phyloP scores from a whole-genome alignment of 2,888 invertebrate species.

The Lasioglossum marginatum region DNA sequence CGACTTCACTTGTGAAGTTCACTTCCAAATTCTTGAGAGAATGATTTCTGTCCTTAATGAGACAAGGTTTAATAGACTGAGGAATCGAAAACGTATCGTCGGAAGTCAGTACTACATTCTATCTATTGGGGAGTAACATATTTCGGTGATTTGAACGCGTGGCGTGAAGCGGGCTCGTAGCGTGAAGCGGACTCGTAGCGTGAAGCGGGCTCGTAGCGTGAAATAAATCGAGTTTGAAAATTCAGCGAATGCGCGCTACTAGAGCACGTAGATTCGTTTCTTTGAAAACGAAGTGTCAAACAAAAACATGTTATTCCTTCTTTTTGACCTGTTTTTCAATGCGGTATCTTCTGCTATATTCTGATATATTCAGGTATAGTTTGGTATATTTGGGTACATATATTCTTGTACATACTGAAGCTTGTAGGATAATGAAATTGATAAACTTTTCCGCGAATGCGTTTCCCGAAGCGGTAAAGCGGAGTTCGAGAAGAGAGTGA shows the following conservation, averaged over 20 bases:
- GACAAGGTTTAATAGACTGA: neutral
- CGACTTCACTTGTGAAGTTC: no score
- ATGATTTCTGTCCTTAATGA: no score
- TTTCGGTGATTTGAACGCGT: constrained; percentile 1
- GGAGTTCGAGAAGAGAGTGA: neutral
- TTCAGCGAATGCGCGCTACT: neutral
- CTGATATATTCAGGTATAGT: no score
- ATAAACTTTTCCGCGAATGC: no score
- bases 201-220: neutral
- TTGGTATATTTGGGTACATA: no score
- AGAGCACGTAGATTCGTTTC: neutral
- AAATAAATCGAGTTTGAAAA: neutral
- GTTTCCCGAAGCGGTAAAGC: neutral
- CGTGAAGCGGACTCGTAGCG: neutral
- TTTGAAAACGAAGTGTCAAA: neutral
- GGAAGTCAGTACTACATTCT: neutral
- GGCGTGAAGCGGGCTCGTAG: neutral
- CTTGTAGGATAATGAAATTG: neutral
- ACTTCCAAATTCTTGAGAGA: no score
- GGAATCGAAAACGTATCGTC: neutral
- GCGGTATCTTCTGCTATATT: no score
- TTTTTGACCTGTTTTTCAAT: neutral
- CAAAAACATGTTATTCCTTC: neutral
- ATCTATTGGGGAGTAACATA: neutral
- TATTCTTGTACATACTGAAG: no score